Percentiles rank a stretch among this genome's conserved stretches.
phyloP scores from a whole-genome alignment of 2,888 invertebrate species.

The Parapristionchus giblindavisi region DNA sequence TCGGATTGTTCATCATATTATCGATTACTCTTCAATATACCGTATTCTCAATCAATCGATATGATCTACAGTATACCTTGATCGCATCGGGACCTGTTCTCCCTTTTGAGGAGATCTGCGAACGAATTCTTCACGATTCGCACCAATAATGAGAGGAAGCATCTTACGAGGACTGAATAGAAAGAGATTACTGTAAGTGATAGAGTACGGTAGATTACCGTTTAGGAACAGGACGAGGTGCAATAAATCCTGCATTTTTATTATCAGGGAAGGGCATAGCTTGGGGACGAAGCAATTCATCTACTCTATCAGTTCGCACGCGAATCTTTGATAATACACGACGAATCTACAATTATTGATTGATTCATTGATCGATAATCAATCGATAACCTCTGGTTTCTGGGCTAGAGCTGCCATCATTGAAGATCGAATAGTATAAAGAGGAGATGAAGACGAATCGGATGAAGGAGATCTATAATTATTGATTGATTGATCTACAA shows the following conservation, averaged over 20 bases:
- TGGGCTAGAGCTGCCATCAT: slow-evolving; percentile 14
- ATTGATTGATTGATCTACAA: not conserved
- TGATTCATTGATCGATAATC: not conserved
- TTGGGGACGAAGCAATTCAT: slow-evolving; percentile 35
- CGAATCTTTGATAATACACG: slow-evolving; percentile 10
- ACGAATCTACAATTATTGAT: not conserved
- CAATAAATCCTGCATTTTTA: slow-evolving; percentile 37
- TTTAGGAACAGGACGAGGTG: slow-evolving; percentile 31
- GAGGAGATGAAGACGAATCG: not conserved
- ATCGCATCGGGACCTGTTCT: not conserved
- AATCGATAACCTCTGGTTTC: slow-evolving; percentile 27
- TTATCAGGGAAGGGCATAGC: slow-evolving; percentile 28
- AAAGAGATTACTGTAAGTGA: not conserved
- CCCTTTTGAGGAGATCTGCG: slow-evolving; percentile 15
- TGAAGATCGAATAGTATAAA: slow-evolving; percentile 37
- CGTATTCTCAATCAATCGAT: not conserved
- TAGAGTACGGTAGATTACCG: not conserved
- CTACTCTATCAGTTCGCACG: slow-evolving; percentile 32
- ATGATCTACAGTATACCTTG: slow-evolving; percentile 2
- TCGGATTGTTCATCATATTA: slow-evolving; percentile 60
- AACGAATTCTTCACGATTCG: slow-evolving; percentile 43
- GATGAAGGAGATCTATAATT: slow-evolving; percentile 14
- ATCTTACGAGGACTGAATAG: slow-evolving; percentile 58
- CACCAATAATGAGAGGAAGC: slow-evolving; percentile 62
- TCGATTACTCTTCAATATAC: slow-evolving; percentile 42